Percentiles rank a stretch among this genome's conserved stretches.
Evolutionary conservation across 2,113 vertebrate genomes (phyloP).

Genomic region (Girardinichthys multiradiatus): DNA sequence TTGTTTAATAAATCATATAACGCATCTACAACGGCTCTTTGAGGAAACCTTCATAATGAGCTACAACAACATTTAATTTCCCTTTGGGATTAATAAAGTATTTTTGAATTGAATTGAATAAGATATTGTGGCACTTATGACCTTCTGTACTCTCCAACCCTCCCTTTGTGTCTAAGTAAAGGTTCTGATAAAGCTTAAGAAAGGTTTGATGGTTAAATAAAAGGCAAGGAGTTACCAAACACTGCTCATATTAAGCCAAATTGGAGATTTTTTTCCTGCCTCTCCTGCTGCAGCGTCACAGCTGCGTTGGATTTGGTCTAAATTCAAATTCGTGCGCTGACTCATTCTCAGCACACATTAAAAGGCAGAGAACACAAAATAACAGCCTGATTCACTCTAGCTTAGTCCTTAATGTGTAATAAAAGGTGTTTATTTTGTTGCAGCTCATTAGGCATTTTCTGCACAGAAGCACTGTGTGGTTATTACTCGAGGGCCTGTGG

Average conservation of each 20-base stretch:
- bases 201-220: slow-evolving; percentile 63
- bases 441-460: slow-evolving; percentile 18
- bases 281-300: slow-evolving; percentile 16
- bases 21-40: too few relatives aligned
- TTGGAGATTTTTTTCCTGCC: not conserved
- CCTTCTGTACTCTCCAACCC: not conserved
- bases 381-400: slow-evolving; percentile 22
- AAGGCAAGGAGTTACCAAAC: slow-evolving; percentile 59
- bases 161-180: slow-evolving; percentile 40
- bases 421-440: slow-evolving; percentile 43
- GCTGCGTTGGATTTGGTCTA: slow-evolving; percentile 43
- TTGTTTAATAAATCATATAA: too few relatives aligned
- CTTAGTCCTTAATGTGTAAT: slow-evolving; percentile 27
- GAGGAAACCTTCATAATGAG: too few relatives aligned
- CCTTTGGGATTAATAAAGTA: not conserved
- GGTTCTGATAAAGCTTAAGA: slow-evolving; percentile 53
- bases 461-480: slow-evolving; percentile 17
- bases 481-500: slow-evolving; percentile 35
- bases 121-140: too few relatives aligned
- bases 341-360: slow-evolving; percentile 34
- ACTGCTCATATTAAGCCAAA: slow-evolving; percentile 30
- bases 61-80: too few relatives aligned
- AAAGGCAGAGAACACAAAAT: slow-evolving; percentile 28
- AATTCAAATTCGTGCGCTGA: slow-evolving; percentile 45
- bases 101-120: too few relatives aligned